Conservation (phyloP, 1,140 invertebrate species). For the Propsilocerus akamusi region DNA sequence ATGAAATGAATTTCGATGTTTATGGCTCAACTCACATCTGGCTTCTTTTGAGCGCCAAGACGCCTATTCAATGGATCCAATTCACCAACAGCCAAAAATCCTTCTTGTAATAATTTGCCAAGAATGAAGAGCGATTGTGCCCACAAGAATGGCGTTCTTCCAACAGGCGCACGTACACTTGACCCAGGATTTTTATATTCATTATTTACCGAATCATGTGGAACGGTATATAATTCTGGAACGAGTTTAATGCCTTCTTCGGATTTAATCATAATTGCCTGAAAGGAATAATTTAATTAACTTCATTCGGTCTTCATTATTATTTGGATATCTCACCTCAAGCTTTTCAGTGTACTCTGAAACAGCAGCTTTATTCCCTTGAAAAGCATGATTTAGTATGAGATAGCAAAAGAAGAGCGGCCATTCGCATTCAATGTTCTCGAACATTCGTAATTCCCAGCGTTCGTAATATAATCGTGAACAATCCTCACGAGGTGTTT, state of each 20-base stretch:
- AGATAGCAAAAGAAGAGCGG: constrained; percentile 95
- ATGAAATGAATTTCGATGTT: not conserved
- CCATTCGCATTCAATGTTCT: constrained; percentile 99
- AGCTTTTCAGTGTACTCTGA: constrained; percentile 50
- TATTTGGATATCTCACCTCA: too few relatives aligned
- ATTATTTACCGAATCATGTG: constrained; percentile 55
- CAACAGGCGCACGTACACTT: constrained; percentile 67
- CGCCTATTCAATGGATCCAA: constrained; percentile 92
- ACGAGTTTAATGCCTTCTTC: constrained; percentile 80
- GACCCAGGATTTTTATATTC: constrained; percentile 80
- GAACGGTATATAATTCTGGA: constrained; percentile 91
- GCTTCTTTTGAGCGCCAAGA: constrained; percentile 88
- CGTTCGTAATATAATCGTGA: constrained; percentile 93
- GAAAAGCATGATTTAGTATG: constrained; percentile 85
- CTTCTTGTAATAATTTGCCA: constrained; percentile 83
- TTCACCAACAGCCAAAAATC: constrained; percentile 88
- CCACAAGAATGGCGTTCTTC: constrained; percentile 93
- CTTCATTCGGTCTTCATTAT: too few relatives aligned
- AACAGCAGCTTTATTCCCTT: constrained; percentile 61
- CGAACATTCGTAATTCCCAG: constrained; percentile 94
- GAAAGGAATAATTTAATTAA: too few relatives aligned
- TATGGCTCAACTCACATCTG: constrained; percentile 44
- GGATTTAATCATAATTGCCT: constrained; percentile 59
- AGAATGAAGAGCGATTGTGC: constrained; percentile 95
- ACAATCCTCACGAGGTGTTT: constrained; percentile 85